A percentile compares a stretch with the other conserved stretches of the same genome.
These are phyloP conservation scores for Aulostomus chinensis DNA, from an alignment of 2,797 vertebrate species.

Conservation along the genomic window DNA sequence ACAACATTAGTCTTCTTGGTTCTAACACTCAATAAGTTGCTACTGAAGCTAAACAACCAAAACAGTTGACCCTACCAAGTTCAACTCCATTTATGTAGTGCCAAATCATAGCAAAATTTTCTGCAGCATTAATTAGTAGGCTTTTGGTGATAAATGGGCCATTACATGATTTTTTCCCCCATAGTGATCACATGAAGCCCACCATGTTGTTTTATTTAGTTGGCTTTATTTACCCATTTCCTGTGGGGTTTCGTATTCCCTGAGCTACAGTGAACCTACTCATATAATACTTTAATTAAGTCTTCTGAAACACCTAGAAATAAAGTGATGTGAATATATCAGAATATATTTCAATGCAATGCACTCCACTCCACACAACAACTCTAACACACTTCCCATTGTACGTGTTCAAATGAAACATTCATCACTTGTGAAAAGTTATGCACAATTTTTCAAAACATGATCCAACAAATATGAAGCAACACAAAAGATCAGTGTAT, in stretches of 20 bases:
- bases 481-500: no score
- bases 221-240: constrained; percentile 61
- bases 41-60: constrained; percentile 46
- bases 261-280: constrained; percentile 17
- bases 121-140: constrained; percentile 61
- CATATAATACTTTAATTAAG: no score
- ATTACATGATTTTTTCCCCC: constrained; percentile 62
- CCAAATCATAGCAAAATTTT: not conserved
- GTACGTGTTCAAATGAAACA: no score
- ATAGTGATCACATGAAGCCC: constrained; percentile 53
- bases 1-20: constrained; percentile 77
- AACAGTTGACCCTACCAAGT: constrained; percentile 64
- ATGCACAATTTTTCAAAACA: no score
- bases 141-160: constrained; percentile 49
- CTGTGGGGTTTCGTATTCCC: constrained; percentile 30
- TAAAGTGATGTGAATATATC: no score
- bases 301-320: no score
- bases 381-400: no score
- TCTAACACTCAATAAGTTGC: constrained; percentile 60
- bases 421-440: no score
- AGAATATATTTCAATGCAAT: no score
- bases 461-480: no score
- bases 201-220: constrained; percentile 62
- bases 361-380: no score
- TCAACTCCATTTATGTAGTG: constrained; percentile 15